These are phyloP conservation scores for Drosophila virilis DNA, from an alignment of 1,140 invertebrate species.

Conservation along the genomic window DNA sequence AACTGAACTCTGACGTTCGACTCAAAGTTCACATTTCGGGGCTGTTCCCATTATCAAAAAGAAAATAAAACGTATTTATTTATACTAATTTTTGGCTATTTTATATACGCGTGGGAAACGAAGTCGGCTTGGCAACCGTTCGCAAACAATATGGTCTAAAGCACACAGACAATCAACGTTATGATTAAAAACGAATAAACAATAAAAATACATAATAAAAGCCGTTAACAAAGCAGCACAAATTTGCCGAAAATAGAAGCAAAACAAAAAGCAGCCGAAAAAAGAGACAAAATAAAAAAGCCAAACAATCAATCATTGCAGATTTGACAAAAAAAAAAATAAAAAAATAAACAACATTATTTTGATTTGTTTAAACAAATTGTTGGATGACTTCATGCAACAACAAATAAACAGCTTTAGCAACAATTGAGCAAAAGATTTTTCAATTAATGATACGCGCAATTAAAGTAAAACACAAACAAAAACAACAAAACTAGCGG, in stretches of 20 bases:
- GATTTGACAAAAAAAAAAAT: conserved; percentile 39
- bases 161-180: conserved; percentile 67
- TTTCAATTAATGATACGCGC: conserved; percentile 54
- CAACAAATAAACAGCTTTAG: conserved; percentile 45
- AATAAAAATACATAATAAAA: conserved; percentile 62
- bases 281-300: conserved; percentile 35
- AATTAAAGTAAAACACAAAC: conserved; percentile 52
- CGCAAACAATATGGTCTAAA: conserved; percentile 53
- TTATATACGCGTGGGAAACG: conserved; percentile 62
- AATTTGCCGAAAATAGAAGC: conserved; percentile 32
- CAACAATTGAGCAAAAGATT: conserved; percentile 53
- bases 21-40: conserved; percentile 45
- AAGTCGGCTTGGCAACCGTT: conserved; percentile 45
- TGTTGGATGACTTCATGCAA: conserved; percentile 75
- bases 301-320: conserved; percentile 62
- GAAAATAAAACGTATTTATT: conserved; percentile 18
- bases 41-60: conserved; percentile 33
- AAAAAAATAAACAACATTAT: conserved; percentile 21
- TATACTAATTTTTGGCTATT: conserved; percentile 37
- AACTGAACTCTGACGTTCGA: conserved; percentile 30
- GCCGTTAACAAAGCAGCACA: conserved; percentile 35
- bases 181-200: conserved; percentile 80
- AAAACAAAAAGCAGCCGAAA: conserved; percentile 8
- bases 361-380: conserved; percentile 57
- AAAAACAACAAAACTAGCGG: conserved; percentile 7